Evolutionary conservation across 2,888 invertebrate species (phyloP).

Genomic region (Scrobipalpa costella): DNA sequence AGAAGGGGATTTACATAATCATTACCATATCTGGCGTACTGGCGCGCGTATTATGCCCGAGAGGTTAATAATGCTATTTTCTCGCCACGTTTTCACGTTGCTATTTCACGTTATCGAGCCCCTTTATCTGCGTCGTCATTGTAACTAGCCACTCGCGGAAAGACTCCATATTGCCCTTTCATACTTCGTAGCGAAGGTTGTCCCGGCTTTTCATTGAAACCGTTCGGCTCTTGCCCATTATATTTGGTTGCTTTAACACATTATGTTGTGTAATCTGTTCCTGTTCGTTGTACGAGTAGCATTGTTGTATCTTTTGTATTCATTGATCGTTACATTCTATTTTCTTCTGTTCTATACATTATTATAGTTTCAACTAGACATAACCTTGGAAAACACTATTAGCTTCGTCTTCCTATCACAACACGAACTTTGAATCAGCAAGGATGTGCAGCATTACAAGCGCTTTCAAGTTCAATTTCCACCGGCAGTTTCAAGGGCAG

Average conservation of each 20-base stretch:
- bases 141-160: constrained; percentile 74
- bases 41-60: constrained; percentile 79
- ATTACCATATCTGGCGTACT: constrained; percentile 81
- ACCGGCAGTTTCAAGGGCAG: constrained; percentile 6
- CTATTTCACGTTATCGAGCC: constrained; percentile 78
- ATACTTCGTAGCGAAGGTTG: constrained; percentile 39
- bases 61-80: constrained; percentile 82
- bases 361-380: no score
- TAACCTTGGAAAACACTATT: no score
- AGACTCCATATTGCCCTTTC: constrained; percentile 60
- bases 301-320: background rate
- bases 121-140: constrained; percentile 78
- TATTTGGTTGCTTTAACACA: constrained; percentile 20
- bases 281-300: constrained; percentile 7
- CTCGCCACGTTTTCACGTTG: constrained; percentile 80
- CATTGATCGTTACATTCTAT: no score
- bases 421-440: background rate
- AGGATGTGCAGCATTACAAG: background rate
- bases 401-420: no score
- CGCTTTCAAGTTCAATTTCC: background rate
- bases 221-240: constrained; percentile 19
- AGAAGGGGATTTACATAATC: constrained; percentile 80
- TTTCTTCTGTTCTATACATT: no score
- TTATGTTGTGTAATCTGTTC: constrained; percentile 19
- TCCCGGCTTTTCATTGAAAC: constrained; percentile 25